Conservation (phyloP, 2,797 vertebrate species). For the Myripristis murdjan region DNA sequence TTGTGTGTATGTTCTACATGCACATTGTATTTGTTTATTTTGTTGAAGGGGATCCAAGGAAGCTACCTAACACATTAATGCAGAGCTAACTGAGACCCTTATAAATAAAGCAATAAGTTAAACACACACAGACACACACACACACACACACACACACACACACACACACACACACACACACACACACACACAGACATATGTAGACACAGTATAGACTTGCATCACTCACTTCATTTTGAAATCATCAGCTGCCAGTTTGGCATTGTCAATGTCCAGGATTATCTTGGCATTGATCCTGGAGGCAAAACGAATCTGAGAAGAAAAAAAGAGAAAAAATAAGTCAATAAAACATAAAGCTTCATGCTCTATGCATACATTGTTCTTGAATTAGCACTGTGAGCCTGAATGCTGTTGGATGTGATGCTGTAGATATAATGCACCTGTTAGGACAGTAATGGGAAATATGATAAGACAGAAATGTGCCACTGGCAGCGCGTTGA, state of each 20-base stretch:
- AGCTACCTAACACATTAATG: too few species aligned
- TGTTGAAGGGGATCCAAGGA: too few species aligned
- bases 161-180: conserved; percentile 15
- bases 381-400: background rate
- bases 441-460: conserved; percentile 11
- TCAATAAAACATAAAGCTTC: background rate
- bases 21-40: too few species aligned
- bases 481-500: background rate
- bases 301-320: conserved; percentile 67
- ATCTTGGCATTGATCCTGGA: conserved; percentile 67
- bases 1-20: too few species aligned
- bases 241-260: conserved; percentile 78
- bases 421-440: conserved; percentile 5
- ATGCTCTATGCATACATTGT: background rate
- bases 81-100: too few species aligned
- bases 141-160: conserved; percentile 14
- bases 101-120: too few species aligned
- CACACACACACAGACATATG: conserved; percentile 3
- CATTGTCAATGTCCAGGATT: conserved; percentile 71
- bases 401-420: conserved; percentile 8
- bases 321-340: background rate
- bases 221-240: conserved; percentile 81
- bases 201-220: background rate
- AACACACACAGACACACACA: too few species aligned
- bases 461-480: background rate